phyloP scores from a whole-genome alignment of 2,797 vertebrate species.

The Hippocampus kuda region DNA sequence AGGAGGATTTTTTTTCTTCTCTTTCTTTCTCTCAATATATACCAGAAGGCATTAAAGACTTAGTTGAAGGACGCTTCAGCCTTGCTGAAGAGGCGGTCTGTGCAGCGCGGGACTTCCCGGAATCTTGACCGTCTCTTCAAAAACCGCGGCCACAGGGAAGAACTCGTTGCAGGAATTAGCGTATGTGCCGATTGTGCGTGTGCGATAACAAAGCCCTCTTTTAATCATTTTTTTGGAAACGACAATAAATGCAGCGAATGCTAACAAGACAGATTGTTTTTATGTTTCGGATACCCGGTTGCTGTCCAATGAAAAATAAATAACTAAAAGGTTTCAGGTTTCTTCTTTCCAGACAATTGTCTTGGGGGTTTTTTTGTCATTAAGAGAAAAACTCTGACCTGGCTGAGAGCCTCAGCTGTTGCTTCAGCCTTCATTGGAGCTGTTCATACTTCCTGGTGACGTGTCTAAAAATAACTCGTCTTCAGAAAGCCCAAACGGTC shows the following conservation, averaged over 20 bases:
- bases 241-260: background rate
- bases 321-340: no score
- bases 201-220: background rate
- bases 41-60: conserved; percentile 1
- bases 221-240: background rate
- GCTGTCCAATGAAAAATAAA: no score
- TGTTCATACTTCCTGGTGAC: no score
- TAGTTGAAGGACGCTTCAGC: background rate
- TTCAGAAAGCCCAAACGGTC: no score
- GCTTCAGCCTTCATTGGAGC: no score
- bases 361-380: no score
- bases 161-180: background rate
- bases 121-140: background rate
- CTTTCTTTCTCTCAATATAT: background rate
- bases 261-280: no score
- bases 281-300: no score
- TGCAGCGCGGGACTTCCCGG: background rate
- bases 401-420: no score
- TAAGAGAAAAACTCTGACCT: no score
- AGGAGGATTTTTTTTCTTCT: background rate
- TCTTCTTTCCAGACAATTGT: no score
- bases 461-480: no score
- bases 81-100: background rate
- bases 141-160: background rate
- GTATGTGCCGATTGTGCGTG: background rate